These are phyloP conservation scores for Phasia obesa DNA, from an alignment of 2,888 invertebrate genomes.

Conservation along the genomic window DNA sequence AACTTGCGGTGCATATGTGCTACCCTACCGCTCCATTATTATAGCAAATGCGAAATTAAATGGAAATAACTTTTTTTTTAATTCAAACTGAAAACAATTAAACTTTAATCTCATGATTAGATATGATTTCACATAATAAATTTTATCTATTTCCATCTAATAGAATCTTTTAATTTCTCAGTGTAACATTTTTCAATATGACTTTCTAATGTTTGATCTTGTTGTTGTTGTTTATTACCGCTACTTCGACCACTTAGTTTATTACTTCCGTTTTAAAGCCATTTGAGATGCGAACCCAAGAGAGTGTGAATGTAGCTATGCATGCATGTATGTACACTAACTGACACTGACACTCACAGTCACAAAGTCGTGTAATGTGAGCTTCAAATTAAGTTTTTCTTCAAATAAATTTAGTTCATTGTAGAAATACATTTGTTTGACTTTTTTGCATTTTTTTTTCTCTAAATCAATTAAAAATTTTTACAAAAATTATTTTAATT, in stretches of 20 bases:
- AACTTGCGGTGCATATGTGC: too few relatives aligned
- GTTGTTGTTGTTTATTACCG: constrained; percentile 59
- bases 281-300: background rate
- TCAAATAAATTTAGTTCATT: constrained; percentile 60
- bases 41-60: too few relatives aligned
- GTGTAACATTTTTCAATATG: constrained; percentile 23
- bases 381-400: constrained; percentile 41
- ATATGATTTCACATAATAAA: constrained; percentile 17
- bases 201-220: background rate
- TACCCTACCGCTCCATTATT: too few relatives aligned
- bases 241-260: constrained; percentile 63
- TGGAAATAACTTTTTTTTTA: too few relatives aligned
- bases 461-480: constrained; percentile 69
- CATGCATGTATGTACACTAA: too few relatives aligned
- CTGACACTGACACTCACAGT: background rate
- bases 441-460: constrained; percentile 25
- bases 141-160: constrained; percentile 1
- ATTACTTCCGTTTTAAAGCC: constrained; percentile 60
- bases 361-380: background rate
- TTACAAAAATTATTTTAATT: constrained; percentile 67
- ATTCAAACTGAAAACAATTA: too few relatives aligned
- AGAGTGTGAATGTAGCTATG: constrained; percentile 2
- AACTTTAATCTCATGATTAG: too few relatives aligned
- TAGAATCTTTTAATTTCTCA: constrained; percentile 18
- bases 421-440: constrained; percentile 18